These are phyloP conservation scores for Macrosiphum euphorbiae DNA, from an alignment of 2,888 invertebrate genomes.

Conservation along the genomic window DNA sequence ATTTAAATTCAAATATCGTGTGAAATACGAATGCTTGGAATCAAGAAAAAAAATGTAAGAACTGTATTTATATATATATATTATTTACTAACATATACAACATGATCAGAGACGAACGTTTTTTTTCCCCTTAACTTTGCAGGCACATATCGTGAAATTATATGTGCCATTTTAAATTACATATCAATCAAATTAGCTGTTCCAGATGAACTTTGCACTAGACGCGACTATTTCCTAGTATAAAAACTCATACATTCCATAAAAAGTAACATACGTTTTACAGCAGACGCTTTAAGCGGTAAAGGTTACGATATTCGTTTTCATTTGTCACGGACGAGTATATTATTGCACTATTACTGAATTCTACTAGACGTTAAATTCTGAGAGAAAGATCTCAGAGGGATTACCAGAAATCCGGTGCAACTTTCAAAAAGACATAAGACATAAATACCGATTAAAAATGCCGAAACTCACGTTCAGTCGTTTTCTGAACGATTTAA, in stretches of 20 bases:
- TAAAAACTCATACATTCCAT: constrained; percentile 44
- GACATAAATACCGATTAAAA: constrained; percentile 8
- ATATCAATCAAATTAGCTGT: constrained; percentile 19
- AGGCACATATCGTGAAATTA: background rate
- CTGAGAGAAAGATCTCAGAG: background rate
- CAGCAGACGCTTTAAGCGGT: constrained; percentile 20
- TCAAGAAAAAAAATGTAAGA: background rate
- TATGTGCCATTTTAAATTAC: background rate
- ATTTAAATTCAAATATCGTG: background rate
- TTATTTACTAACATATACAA: background rate
- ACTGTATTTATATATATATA: background rate
- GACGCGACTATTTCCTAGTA: constrained; percentile 22
- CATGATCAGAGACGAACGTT: background rate
- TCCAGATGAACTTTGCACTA: background rate
- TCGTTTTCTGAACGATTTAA: background rate
- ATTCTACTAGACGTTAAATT: constrained; percentile 14
- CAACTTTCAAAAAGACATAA: background rate
- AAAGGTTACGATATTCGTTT: constrained; percentile 51
- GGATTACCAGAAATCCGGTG: constrained; percentile 24
- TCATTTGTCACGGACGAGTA: constrained; percentile 53
- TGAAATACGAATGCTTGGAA: background rate
- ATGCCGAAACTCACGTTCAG: background rate
- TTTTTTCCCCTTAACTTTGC: background rate
- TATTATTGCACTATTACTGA: constrained; percentile 34
- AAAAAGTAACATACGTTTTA: constrained; percentile 41